A percentile compares a stretch with the other conserved stretches of the same genome.
Conservation (phyloP, 2,113 vertebrate genomes). For the Chitala chitala region DNA sequence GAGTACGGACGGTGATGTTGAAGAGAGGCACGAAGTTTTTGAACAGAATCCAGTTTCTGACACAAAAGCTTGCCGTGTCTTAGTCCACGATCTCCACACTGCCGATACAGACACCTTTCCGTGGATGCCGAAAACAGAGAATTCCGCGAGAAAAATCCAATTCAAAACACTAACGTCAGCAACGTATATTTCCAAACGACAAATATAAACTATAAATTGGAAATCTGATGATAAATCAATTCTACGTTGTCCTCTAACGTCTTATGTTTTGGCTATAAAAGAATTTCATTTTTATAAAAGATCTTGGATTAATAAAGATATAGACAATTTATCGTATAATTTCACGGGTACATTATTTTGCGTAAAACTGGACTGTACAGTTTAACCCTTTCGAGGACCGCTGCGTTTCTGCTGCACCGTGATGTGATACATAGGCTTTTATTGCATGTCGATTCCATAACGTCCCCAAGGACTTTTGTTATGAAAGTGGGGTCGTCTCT, state of each 20-base stretch:
- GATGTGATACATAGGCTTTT: constrained; percentile 26
- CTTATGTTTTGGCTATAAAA: no score
- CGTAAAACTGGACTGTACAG: neutral
- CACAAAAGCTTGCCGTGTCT: neutral
- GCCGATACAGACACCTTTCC: neutral
- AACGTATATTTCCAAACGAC: neutral
- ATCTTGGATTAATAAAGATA: neutral
- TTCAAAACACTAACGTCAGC: neutral
- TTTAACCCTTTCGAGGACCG: neutral
- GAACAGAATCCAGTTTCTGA: neutral
- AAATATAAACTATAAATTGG: neutral
- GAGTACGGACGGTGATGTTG: no score
- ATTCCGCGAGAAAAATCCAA: neutral
- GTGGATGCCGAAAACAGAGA: neutral
- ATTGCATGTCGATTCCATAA: constrained; percentile 59
- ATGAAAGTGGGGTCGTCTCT: constrained; percentile 47
- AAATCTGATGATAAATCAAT: neutral
- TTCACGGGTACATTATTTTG: neutral
- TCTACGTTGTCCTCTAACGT: no score
- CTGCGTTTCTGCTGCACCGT: neutral
- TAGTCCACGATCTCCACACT: neutral
- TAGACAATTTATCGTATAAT: neutral
- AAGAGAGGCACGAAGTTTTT: no score
- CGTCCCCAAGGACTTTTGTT: constrained; percentile 58
- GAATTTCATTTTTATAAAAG: neutral